These are phyloP conservation scores for Cryptocephalus primarius DNA, from an alignment of 2,888 invertebrate species.

Conservation along the genomic window DNA sequence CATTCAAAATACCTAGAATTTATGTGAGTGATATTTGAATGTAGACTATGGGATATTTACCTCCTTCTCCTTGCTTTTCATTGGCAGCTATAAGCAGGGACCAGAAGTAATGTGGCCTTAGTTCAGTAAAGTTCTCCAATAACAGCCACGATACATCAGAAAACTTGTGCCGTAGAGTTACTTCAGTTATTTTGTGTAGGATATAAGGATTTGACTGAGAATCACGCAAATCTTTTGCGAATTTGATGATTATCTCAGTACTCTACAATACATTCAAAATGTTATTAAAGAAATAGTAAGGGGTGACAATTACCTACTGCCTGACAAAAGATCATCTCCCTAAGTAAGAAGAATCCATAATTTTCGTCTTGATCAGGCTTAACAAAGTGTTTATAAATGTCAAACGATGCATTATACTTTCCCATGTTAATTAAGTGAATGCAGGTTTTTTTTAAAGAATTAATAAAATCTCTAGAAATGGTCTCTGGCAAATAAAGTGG, in stretches of 20 bases:
- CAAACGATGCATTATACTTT: conserved; percentile 39
- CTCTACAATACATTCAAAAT: conserved; percentile 30
- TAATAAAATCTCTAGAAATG: conserved; percentile 14
- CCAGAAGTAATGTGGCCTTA: conserved; percentile 58
- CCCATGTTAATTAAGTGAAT: conserved; percentile 43
- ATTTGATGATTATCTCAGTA: conserved; percentile 35
- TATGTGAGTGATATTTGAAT: too few species aligned
- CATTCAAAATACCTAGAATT: conserved; percentile 42
- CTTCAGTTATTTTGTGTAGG: conserved; percentile 26
- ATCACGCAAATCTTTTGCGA: conserved; percentile 40
- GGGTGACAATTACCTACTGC: conserved; percentile 30
- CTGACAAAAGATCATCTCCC: conserved; percentile 47
- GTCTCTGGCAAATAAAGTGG: conserved; percentile 7
- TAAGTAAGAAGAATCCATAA: conserved; percentile 45
- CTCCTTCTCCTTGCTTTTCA: conserved; percentile 43
- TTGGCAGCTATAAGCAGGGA: conserved; percentile 45
- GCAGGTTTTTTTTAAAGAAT: conserved; percentile 32
- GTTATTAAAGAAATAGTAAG: neutral
- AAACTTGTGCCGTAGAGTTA: conserved; percentile 41
- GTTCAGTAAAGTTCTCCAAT: conserved; percentile 25
- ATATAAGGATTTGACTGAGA: conserved; percentile 40
- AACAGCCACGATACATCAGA: conserved; percentile 38
- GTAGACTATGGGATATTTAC: conserved; percentile 19
- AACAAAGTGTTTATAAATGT: conserved; percentile 39
- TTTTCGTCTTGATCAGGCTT: conserved; percentile 40